phyloP scores from a whole-genome alignment of 1,140 invertebrate genomes.

The Maniola jurtina region DNA sequence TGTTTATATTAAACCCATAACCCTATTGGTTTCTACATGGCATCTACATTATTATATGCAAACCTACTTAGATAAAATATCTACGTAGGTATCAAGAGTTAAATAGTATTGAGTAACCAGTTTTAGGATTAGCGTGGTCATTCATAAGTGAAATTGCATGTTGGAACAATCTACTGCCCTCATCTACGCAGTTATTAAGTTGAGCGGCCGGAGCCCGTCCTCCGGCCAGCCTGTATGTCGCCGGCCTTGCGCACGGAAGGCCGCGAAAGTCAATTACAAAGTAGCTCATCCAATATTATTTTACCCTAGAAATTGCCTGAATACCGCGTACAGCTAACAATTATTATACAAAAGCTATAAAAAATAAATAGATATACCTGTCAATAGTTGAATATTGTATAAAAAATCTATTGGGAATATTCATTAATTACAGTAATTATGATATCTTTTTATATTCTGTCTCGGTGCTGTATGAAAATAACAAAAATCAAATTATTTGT shows the following conservation, averaged over 20 bases:
- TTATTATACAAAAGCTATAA: background rate
- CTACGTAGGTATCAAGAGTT: too few species aligned
- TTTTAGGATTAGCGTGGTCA: conserved; percentile 22
- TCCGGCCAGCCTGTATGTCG: conserved; percentile 53
- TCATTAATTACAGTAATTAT: too few species aligned
- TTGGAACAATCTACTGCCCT: conserved; percentile 36
- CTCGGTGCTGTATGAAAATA: too few species aligned
- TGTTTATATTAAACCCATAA: too few species aligned
- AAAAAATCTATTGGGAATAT: too few species aligned
- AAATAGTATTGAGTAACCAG: conserved; percentile 19
- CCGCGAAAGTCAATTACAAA: conserved; percentile 51
- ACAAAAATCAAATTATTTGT: too few species aligned
- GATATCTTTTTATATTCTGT: too few species aligned
- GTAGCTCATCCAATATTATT: conserved; percentile 29
- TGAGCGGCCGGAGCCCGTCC: conserved; percentile 37
- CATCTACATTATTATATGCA: too few species aligned
- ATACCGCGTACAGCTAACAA: background rate
- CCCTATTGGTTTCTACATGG: too few species aligned
- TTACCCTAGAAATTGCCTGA: background rate
- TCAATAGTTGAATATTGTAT: too few species aligned
- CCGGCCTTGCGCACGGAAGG: conserved; percentile 63
- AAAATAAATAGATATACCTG: too few species aligned
- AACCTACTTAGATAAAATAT: too few species aligned
- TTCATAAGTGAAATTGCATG: conserved; percentile 21
- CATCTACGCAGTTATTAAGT: conserved; percentile 40